Percentiles rank a stretch among this genome's conserved stretches.
These are phyloP conservation scores for Triplophysa yarkandensis DNA, from an alignment of 2,797 vertebrate genomes.

Conservation along the genomic window DNA sequence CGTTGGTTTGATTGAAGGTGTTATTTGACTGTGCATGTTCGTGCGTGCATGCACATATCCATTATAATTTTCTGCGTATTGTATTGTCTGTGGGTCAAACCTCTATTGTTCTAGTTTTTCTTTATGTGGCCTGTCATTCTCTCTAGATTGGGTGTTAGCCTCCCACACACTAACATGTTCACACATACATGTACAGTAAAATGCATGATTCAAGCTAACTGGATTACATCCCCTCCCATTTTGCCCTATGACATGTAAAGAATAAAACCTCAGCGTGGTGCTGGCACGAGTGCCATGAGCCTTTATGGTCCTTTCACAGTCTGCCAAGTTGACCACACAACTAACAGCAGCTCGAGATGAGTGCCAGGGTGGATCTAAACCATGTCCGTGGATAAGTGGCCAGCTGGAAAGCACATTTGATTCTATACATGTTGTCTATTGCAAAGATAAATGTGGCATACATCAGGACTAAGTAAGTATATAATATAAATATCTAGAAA, in stretches of 20 bases:
- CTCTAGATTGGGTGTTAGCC: slow-evolving; percentile 33
- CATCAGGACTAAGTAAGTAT: not conserved
- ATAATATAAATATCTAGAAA: not conserved
- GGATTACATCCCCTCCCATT: slow-evolving; percentile 45
- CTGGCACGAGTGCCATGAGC: slow-evolving; percentile 23
- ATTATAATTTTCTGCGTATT: slow-evolving; percentile 23
- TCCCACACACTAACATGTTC: not conserved
- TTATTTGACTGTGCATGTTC: slow-evolving; percentile 14
- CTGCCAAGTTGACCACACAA: slow-evolving; percentile 27
- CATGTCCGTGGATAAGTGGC: not conserved
- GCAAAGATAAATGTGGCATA: not conserved
- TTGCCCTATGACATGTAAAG: slow-evolving; percentile 48
- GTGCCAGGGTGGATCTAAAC: slow-evolving; percentile 12
- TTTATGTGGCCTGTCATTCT: slow-evolving; percentile 2
- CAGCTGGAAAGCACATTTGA: not conserved
- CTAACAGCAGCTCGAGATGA: slow-evolving; percentile 18
- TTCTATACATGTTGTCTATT: not conserved
- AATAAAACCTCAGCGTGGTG: slow-evolving; percentile 41
- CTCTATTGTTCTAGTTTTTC: not conserved
- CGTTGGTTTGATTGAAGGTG: slow-evolving; percentile 20
- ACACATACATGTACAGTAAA: not conserved
- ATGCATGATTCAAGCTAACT: slow-evolving; percentile 37
- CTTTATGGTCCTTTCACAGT: slow-evolving; percentile 21
- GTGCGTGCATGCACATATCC: slow-evolving; percentile 1
- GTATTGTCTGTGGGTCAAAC: not conserved